Conservation (phyloP, 2,888 invertebrate genomes). For the Lutraria lutraria region DNA sequence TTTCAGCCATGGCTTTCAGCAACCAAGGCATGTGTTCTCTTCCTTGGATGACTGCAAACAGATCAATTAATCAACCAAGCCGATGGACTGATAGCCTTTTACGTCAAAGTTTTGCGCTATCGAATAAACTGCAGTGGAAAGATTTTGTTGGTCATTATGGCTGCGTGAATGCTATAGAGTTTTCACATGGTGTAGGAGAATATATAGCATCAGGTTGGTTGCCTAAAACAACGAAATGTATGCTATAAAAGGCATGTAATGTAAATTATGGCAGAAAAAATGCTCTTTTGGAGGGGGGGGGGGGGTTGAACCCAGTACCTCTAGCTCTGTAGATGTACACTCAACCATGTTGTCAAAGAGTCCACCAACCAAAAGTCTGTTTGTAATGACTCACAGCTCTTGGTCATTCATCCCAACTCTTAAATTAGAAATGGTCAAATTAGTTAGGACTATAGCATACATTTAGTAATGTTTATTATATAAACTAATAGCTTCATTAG, state of each 20-base stretch:
- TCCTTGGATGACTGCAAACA: constrained; percentile 22
- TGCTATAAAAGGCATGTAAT: no score
- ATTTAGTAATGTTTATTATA: no score
- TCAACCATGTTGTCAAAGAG: background rate
- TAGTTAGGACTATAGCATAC: no score
- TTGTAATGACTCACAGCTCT: no score
- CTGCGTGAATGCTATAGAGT: constrained; percentile 98
- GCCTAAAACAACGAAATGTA: background rate
- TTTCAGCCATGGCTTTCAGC: background rate
- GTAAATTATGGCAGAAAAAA: no score
- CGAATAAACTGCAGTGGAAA: constrained; percentile 90
- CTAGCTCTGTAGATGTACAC: background rate
- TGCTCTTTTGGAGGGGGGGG: no score
- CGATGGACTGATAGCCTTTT: constrained; percentile 58
- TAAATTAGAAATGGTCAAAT: no score
- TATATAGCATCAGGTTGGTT: constrained; percentile 93
- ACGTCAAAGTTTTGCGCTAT: constrained; percentile 67
- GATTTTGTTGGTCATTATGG: constrained; percentile 96
- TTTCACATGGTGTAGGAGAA: constrained; percentile 93
- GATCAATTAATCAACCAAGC: constrained; percentile 32
- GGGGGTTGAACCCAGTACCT: background rate
- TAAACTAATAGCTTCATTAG: no score
- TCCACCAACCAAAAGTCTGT: no score
- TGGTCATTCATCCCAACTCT: no score
- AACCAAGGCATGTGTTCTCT: background rate